Percentiles rank a stretch among this genome's conserved stretches.
Conservation (phyloP, 2,888 invertebrate species). For the Meganola albula region DNA sequence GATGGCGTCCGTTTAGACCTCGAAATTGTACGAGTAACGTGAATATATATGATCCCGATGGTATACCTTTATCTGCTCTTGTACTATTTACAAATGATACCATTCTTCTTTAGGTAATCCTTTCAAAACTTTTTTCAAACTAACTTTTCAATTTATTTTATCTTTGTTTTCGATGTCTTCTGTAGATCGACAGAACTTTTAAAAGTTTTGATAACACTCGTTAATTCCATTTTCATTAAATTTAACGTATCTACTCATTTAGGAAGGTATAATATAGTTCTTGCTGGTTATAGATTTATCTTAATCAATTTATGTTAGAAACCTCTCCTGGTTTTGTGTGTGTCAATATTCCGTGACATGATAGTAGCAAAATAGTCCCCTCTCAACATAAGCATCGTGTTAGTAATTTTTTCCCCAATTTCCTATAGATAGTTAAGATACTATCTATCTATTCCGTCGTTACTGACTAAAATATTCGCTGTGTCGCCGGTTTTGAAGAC, state of each 20-base stretch:
- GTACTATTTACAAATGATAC: constrained; percentile 18
- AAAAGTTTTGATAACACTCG: no score
- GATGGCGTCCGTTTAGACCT: constrained; percentile 23
- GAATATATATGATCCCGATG: constrained; percentile 19
- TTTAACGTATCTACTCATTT: no score
- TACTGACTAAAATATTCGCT: constrained; percentile 17
- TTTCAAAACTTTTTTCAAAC: constrained; percentile 26
- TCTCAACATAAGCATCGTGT: no score
- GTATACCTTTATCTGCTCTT: constrained; percentile 21
- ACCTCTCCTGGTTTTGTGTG: no score
- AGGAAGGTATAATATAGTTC: no score
- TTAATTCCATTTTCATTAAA: no score
- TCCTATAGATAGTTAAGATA: not conserved
- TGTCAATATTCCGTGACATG: no score
- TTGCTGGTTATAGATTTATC: no score
- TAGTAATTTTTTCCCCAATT: no score
- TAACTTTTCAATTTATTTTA: constrained; percentile 31
- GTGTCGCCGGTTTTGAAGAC: constrained; percentile 31
- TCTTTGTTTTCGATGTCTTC: constrained; percentile 25
- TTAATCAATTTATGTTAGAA: no score
- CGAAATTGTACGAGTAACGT: constrained; percentile 3
- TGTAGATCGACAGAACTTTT: constrained; percentile 25
- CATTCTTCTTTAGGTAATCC: constrained; percentile 22
- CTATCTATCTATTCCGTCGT: constrained; percentile 4
- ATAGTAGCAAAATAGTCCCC: no score